A percentile compares a stretch with the other conserved stretches of the same genome.
These are phyloP conservation scores for Acipenser ruthenus DNA, from an alignment of 2,797 vertebrate genomes.

Conservation along the genomic window DNA sequence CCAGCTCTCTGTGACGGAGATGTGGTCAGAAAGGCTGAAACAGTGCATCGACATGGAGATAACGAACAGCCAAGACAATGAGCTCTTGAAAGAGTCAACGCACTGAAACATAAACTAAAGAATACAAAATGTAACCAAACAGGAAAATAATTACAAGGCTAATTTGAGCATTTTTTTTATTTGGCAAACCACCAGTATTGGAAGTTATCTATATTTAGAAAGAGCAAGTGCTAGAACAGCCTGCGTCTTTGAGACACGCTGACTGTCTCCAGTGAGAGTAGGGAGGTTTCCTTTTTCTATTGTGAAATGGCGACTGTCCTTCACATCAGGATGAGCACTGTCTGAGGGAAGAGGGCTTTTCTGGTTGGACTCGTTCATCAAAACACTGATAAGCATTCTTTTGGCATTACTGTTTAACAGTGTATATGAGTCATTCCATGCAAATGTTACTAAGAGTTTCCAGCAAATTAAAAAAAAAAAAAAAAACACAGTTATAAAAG, in stretches of 20 bases:
- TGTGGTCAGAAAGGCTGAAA: too few species aligned
- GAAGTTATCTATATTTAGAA: constrained; percentile 49
- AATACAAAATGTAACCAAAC: constrained; percentile 22
- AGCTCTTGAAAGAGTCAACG: background rate
- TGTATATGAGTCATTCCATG: too few species aligned
- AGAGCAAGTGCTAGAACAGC: constrained; percentile 20
- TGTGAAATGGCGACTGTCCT: constrained; percentile 28
- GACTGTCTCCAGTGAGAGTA: constrained; percentile 21
- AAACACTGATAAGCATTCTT: too few species aligned
- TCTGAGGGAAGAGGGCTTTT: too few species aligned
- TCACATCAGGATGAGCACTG: constrained; percentile 18
- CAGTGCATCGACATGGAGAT: too few species aligned
- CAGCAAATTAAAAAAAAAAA: too few species aligned
- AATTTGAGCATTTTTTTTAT: constrained; percentile 46
- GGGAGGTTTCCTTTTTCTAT: constrained; percentile 23
- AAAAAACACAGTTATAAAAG: too few species aligned
- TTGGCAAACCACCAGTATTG: constrained; percentile 43
- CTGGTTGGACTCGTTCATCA: too few species aligned
- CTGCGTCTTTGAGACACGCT: constrained; percentile 30
- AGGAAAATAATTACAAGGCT: constrained; percentile 41
- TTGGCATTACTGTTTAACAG: too few species aligned
- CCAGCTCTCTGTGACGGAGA: too few species aligned
- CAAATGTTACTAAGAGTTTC: too few species aligned
- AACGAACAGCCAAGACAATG: too few species aligned
- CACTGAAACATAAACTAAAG: constrained; percentile 22